Conservation (phyloP, 2,797 vertebrate species). For the Urocyon cinereoargenteus region DNA sequence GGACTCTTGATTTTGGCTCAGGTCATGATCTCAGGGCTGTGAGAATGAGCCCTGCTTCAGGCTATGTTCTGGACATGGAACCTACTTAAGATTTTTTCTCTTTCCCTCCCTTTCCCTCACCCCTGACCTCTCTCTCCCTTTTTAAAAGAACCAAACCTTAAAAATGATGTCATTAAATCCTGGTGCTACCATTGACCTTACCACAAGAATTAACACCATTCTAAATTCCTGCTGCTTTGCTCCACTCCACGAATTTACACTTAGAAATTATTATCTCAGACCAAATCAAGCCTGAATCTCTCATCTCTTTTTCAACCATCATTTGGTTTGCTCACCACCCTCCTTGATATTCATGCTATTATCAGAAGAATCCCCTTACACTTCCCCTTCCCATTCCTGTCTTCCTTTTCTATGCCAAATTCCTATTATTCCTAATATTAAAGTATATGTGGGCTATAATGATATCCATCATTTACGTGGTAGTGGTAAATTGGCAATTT, state of each 20-base stretch:
- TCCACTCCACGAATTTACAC: neutral
- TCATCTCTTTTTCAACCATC: neutral
- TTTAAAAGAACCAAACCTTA: neutral
- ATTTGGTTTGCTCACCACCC: neutral
- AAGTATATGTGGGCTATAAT: neutral
- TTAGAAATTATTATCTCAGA: neutral
- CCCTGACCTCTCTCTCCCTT: fast-evolving
- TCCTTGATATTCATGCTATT: neutral
- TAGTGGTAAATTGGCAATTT: neutral
- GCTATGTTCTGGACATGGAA: neutral
- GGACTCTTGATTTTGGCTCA: neutral
- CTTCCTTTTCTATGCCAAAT: neutral
- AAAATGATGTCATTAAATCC: neutral
- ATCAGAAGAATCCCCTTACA: neutral
- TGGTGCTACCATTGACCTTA: neutral
- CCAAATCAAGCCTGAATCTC: neutral
- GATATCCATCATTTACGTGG: neutral
- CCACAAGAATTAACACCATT: neutral
- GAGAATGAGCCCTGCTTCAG: neutral
- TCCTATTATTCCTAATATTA: neutral
- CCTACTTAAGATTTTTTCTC: neutral
- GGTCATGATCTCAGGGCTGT: neutral
- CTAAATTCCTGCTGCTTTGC: neutral
- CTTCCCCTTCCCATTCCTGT: neutral
- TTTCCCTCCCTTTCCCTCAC: neutral